phyloP scores from a whole-genome alignment of 2,888 invertebrate genomes.

The Onthophagus sagittarius region DNA sequence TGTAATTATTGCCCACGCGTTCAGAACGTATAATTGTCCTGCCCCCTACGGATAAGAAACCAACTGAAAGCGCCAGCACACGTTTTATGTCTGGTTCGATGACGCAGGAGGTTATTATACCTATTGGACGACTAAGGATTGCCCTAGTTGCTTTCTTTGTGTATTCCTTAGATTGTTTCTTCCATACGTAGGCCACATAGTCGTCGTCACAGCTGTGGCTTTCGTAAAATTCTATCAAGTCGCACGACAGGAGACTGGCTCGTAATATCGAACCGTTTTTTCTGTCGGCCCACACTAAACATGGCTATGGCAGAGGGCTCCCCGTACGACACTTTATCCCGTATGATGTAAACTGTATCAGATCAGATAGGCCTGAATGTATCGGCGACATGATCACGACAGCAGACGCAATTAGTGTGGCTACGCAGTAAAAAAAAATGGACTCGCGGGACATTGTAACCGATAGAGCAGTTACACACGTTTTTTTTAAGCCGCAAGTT shows the following conservation, averaged over 20 bases:
- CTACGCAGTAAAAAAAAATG: not conserved
- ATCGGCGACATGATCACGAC: not conserved
- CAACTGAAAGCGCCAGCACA: not conserved
- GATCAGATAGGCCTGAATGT: not conserved
- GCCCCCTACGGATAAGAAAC: not conserved
- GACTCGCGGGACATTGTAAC: not conserved
- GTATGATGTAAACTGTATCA: not conserved
- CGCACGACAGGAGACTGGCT: not conserved
- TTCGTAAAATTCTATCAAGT: not conserved
- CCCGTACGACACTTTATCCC: not conserved
- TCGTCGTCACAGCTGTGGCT: not conserved
- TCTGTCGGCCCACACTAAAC: not conserved
- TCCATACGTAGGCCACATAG: not conserved
- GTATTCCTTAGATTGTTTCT: not conserved
- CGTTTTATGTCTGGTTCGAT: not conserved
- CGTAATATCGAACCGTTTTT: not conserved
- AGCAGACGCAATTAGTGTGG: not conserved
- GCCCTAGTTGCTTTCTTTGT: not conserved
- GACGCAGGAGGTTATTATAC: not conserved
- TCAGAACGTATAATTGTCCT: not conserved
- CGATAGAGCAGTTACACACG: not conserved
- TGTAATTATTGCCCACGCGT: slow-evolving; percentile 12
- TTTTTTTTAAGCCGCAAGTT: not conserved
- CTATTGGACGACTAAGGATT: not conserved
- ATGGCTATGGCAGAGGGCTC: not conserved